phyloP scores from a whole-genome alignment of 2,797 vertebrate species.

The Tiaroga cobitis region DNA sequence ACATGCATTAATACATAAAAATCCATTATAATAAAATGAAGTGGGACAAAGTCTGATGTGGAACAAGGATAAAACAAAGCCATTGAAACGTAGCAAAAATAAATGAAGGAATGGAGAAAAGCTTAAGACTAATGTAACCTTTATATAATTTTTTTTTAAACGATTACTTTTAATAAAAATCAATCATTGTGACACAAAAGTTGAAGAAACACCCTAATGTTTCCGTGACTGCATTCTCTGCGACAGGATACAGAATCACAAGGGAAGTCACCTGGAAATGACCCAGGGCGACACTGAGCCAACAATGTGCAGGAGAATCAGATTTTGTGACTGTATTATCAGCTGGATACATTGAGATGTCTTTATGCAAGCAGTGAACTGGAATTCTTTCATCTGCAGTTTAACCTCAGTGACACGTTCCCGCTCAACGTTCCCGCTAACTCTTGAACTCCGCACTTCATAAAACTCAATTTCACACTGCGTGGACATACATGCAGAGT shows the following conservation, averaged over 20 bases:
- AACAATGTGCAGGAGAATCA: conserved; percentile 14
- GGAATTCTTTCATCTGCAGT: conserved; percentile 23
- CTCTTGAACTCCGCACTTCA: conserved; percentile 35
- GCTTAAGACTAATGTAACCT: not conserved
- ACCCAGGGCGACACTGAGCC: not conserved
- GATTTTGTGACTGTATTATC: not conserved
- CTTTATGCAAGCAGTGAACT: not conserved
- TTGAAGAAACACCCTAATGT: not conserved
- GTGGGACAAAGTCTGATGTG: not conserved
- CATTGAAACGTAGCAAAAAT: not conserved
- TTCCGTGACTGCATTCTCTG: not conserved
- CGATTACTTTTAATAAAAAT: not conserved
- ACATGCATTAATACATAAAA: not conserved
- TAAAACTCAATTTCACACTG: conserved; percentile 60
- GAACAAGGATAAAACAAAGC: not conserved
- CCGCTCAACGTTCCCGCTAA: not conserved
- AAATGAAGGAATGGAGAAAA: not conserved
- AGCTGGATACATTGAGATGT: not conserved
- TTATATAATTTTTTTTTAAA: not conserved
- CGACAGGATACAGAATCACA: not conserved
- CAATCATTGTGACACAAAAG: not conserved
- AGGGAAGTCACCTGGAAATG: conserved; percentile 12
- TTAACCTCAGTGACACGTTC: conserved; percentile 42
- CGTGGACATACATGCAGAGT: conserved; percentile 25
- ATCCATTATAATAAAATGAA: not conserved